Conservation (phyloP, 2,888 invertebrate genomes). For the Caenorhabditis wallacei region DNA sequence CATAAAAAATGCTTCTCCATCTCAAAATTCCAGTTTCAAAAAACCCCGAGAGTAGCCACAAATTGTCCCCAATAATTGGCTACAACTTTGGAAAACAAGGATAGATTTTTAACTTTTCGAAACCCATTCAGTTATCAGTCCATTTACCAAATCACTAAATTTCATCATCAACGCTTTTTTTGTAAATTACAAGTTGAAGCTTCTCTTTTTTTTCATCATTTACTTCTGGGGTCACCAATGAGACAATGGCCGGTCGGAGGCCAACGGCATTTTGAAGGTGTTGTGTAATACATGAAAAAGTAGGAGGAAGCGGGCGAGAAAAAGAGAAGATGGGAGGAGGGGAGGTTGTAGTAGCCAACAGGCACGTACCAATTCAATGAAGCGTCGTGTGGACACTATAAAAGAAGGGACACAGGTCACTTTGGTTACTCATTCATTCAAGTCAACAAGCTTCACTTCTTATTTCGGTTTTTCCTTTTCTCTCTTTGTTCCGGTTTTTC, state of each 20-base stretch:
- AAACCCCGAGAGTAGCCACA: too few relatives aligned
- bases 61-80: neutral
- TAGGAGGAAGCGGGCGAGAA: conserved; percentile 15
- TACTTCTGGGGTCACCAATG: conserved; percentile 23
- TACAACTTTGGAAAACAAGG: neutral
- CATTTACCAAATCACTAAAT: conserved; percentile 6
- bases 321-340: conserved; percentile 1
- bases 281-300: conserved; percentile 54
- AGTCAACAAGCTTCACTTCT: conserved; percentile 22
- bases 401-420: conserved; percentile 43
- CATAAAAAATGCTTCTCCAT: neutral
- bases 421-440: conserved; percentile 24
- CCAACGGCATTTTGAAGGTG: conserved; percentile 30
- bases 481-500: conserved; percentile 23
- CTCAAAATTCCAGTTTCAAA: neutral
- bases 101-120: neutral
- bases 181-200: conserved; percentile 36
- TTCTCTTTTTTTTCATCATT: conserved; percentile 29
- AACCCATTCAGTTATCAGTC: neutral
- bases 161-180: conserved; percentile 29
- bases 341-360: conserved; percentile 56
- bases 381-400: conserved; percentile 52
- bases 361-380: conserved; percentile 53
- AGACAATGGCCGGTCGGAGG: conserved; percentile 57
- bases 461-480: conserved; percentile 1